A percentile compares a stretch with the other conserved stretches of the same genome.
Conservation (phyloP, 2,113 vertebrate species). For the Rhinolophus ferrumequinum region DNA sequence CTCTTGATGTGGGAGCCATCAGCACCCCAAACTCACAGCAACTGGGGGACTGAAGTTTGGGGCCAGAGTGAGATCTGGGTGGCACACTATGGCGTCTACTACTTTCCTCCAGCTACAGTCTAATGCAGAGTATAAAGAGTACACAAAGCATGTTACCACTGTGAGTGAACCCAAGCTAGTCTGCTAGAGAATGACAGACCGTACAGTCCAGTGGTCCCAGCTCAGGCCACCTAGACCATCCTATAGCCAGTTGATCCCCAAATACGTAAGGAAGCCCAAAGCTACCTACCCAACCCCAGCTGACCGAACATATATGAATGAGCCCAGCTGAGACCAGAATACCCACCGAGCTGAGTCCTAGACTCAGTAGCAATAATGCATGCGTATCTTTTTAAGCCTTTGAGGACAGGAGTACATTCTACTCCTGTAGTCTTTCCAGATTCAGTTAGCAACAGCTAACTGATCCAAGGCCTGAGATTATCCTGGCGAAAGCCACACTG, state of each 20-base stretch:
- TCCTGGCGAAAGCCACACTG: not conserved
- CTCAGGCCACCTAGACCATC: not conserved
- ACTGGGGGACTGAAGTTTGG: not conserved
- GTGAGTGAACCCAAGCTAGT: not conserved
- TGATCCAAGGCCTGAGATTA: not conserved
- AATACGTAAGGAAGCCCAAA: not conserved
- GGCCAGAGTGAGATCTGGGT: not conserved
- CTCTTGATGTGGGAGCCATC: not conserved
- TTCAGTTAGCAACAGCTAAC: not conserved
- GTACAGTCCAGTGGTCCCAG: not conserved
- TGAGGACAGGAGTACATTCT: not conserved
- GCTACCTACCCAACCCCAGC: not conserved
- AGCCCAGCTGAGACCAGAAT: not conserved
- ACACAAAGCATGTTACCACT: not conserved
- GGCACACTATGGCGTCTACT: too few relatives aligned
- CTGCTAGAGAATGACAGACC: not conserved
- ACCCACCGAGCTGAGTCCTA: not conserved
- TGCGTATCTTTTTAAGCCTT: not conserved
- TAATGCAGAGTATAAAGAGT: not conserved
- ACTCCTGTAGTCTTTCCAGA: too few relatives aligned
- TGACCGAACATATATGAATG: fast-evolving
- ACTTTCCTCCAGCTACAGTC: not conserved
- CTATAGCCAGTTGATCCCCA: not conserved
- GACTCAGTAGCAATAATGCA: too few relatives aligned
- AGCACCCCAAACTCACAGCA: not conserved